phyloP scores from a whole-genome alignment of 2,797 vertebrate genomes.

The Luscinia luscinia region DNA sequence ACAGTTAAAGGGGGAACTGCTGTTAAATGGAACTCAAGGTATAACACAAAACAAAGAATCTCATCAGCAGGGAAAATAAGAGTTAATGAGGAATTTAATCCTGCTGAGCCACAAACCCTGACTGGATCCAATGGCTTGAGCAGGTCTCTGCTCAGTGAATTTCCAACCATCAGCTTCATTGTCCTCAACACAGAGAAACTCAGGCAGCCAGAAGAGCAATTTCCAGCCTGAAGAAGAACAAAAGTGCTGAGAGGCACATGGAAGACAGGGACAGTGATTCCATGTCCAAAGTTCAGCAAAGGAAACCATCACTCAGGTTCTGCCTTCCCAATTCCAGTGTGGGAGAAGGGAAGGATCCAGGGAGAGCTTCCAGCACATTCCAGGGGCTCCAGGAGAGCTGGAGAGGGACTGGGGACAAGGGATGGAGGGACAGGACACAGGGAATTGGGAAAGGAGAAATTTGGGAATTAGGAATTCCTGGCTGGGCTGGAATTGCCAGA shows the following conservation, averaged over 20 bases:
- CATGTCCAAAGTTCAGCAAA: rapidly evolving
- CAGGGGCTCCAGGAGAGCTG: not conserved
- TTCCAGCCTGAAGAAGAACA: not conserved
- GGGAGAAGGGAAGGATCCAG: not conserved
- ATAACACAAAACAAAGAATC: not conserved
- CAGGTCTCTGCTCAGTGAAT: not conserved
- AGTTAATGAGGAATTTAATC: not conserved
- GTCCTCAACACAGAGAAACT: not conserved
- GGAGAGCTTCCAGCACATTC: rapidly evolving
- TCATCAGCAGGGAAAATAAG: not conserved
- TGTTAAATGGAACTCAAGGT: not conserved
- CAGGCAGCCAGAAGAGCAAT: not conserved
- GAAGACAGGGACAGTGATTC: not conserved
- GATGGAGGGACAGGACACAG: not conserved
- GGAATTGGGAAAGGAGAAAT: not conserved
- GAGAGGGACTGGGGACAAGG: not conserved
- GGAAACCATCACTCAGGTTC: not conserved
- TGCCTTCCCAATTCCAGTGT: not conserved
- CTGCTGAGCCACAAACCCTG: conserved; percentile 3
- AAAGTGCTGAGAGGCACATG: not conserved
- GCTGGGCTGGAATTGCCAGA: no score
- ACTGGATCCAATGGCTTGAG: not conserved
- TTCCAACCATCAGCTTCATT: not conserved
- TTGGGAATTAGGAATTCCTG: no score
- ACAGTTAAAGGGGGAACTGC: not conserved